phyloP scores from a whole-genome alignment of 2,888 invertebrate genomes.

The Phortica okadai region DNA sequence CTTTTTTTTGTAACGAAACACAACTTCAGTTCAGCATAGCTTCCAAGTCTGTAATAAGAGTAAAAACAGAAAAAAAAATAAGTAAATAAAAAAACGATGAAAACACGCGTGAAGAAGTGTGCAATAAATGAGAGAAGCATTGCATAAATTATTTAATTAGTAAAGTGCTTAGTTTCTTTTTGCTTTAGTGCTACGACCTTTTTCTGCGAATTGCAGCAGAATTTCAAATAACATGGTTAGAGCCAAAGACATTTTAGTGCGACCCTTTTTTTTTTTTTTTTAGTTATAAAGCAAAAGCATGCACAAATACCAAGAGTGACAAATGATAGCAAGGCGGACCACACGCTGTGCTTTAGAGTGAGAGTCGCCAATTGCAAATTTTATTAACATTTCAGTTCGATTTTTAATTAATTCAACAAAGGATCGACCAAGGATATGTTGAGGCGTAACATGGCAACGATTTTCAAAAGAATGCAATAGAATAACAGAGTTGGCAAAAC shows the following conservation, averaged over 20 bases:
- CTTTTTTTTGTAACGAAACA: not conserved
- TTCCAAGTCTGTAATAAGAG: conserved; percentile 20
- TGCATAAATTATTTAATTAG: conserved; percentile 34
- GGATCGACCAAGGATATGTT: not conserved
- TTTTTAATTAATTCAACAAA: conserved; percentile 37
- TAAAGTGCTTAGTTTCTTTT: conserved; percentile 26
- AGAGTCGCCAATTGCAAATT: not conserved
- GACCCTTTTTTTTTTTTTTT: conserved; percentile 1
- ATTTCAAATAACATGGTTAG: conserved; percentile 16
- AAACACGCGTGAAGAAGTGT: not conserved
- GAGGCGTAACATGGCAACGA: not conserved
- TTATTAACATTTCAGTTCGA: conserved; percentile 26
- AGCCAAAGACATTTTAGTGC: not conserved
- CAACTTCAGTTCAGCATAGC: conserved; percentile 12
- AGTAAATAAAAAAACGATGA: not conserved
- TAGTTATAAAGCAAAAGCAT: conserved; percentile 15
- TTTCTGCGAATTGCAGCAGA: conserved; percentile 9
- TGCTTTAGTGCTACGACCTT: not conserved
- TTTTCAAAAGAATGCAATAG: conserved; percentile 27
- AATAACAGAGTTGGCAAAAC: not conserved
- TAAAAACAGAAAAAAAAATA: not conserved
- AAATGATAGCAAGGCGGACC: not conserved
- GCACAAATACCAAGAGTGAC: conserved; percentile 17
- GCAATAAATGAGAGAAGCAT: conserved; percentile 8
- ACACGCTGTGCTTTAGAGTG: not conserved